Evolutionary conservation across 2,888 invertebrate species (phyloP).

Genomic region (Teinopalpus imperialis): DNA sequence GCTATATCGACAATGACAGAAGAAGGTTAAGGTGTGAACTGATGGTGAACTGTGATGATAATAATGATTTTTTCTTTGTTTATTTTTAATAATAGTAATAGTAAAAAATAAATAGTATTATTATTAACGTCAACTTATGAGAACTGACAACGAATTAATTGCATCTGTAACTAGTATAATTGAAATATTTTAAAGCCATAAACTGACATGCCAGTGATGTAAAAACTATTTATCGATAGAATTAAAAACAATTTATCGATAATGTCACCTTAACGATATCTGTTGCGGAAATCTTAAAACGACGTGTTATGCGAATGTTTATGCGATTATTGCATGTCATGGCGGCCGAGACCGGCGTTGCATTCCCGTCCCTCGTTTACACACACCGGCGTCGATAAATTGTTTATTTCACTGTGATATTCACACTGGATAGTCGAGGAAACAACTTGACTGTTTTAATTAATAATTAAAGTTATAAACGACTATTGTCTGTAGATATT

Average conservation of each 20-base stretch:
- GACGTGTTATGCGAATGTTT: conserved; percentile 17
- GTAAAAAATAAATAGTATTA: too few relatives aligned
- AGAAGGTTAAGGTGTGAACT: too few relatives aligned
- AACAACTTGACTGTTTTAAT: neutral
- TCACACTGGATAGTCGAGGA: conserved; percentile 7
- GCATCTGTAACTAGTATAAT: too few relatives aligned
- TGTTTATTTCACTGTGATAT: conserved; percentile 20
- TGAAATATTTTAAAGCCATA: too few relatives aligned
- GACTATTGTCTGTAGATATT: too few relatives aligned
- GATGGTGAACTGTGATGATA: too few relatives aligned
- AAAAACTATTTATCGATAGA: conserved; percentile 9
- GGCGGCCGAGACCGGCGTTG: neutral
- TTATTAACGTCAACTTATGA: too few relatives aligned
- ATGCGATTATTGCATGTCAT: conserved; percentile 12
- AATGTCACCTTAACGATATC: conserved; percentile 6
- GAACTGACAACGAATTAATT: too few relatives aligned
- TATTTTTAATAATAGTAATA: too few relatives aligned
- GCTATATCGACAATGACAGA: too few relatives aligned
- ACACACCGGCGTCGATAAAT: conserved; percentile 21
- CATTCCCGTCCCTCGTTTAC: conserved; percentile 25
- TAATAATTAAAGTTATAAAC: neutral
- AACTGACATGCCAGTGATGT: conserved; percentile 12
- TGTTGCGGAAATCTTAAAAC: conserved; percentile 16
- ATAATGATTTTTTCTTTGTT: too few relatives aligned
- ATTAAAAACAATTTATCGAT: conserved; percentile 17